Conservation (phyloP, 1,140 invertebrate species). For the Teleopsis dalmanni region DNA sequence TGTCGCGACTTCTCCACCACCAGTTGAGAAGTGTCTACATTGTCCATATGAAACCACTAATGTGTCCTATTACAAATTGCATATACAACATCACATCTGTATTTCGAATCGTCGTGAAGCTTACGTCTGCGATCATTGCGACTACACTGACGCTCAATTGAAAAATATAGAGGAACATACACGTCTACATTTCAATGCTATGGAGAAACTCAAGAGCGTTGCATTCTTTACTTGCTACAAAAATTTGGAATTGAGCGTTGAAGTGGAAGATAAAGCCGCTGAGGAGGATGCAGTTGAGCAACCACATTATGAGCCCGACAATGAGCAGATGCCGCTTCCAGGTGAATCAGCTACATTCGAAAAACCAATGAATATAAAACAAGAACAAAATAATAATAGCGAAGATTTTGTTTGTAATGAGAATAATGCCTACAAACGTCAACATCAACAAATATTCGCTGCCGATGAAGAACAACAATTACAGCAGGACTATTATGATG, state of each 20-base stretch:
- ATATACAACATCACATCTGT: slow-evolving; percentile 59
- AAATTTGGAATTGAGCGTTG: slow-evolving; percentile 37
- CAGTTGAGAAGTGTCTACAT: slow-evolving; percentile 59
- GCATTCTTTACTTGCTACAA: slow-evolving; percentile 39
- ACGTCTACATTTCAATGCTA: slow-evolving; percentile 34
- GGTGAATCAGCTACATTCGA: not conserved
- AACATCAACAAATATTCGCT: not conserved
- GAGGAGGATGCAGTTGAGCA: not conserved
- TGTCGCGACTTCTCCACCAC: slow-evolving; percentile 47
- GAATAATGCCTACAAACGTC: slow-evolving; percentile 7
- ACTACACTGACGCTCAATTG: slow-evolving; percentile 57
- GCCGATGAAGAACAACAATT: not conserved
- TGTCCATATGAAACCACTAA: slow-evolving; percentile 44
- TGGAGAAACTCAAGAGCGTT: slow-evolving; percentile 33
- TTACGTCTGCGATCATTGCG: slow-evolving; percentile 73
- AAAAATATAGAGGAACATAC: slow-evolving; percentile 32
- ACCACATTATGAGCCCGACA: not conserved
- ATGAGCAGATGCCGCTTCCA: not conserved
- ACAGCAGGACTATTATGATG: not conserved
- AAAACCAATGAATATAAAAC: slow-evolving; percentile 8
- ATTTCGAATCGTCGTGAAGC: slow-evolving; percentile 61
- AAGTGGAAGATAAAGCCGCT: slow-evolving; percentile 2
- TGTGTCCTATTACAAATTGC: slow-evolving; percentile 23
- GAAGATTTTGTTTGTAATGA: slow-evolving; percentile 11
- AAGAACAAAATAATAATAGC: slow-evolving; percentile 13